Evolutionary conservation across 2,113 vertebrate species (phyloP).

Genomic region (Nesogale talazaci): DNA sequence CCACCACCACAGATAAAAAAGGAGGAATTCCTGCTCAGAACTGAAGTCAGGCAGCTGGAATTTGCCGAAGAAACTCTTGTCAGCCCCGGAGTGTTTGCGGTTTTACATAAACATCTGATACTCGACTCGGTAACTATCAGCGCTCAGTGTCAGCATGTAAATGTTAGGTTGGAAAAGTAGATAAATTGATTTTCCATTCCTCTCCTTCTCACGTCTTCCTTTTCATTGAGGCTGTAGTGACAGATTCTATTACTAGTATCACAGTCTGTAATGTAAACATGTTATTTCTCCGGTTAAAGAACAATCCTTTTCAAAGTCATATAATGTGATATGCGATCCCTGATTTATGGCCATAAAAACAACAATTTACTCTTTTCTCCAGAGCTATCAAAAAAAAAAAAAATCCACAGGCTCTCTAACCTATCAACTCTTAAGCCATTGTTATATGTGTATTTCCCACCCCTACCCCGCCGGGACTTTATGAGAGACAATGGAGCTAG

Average conservation of each 20-base stretch:
- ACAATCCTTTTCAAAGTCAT: constrained; percentile 58
- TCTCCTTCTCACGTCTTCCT: constrained; percentile 39
- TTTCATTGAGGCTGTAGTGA: neutral
- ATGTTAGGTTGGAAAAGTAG: constrained; percentile 76
- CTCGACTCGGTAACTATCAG: constrained; percentile 78
- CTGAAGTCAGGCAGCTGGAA: constrained; percentile 66
- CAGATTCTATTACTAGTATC: constrained; percentile 16
- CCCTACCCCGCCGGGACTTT: constrained; percentile 50
- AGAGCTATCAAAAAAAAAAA: constrained; percentile 27
- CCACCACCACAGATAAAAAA: neutral
- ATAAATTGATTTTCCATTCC: constrained; percentile 78
- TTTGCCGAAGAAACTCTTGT: constrained; percentile 67
- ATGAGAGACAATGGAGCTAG: constrained; percentile 28
- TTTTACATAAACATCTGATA: constrained; percentile 79
- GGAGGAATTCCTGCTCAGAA: constrained; percentile 39
- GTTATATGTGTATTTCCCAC: neutral
- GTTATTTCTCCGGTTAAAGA: constrained; percentile 65
- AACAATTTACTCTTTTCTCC: constrained; percentile 62
- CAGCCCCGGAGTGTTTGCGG: constrained; percentile 70
- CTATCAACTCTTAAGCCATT: constrained; percentile 24
- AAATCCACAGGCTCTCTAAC: constrained; percentile 53
- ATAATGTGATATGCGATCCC: constrained; percentile 63
- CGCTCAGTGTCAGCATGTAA: constrained; percentile 63
- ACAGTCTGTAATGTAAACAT: constrained; percentile 60
- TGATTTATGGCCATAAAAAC: constrained; percentile 65